Base-by-base conservation (phyloP, 2,888 invertebrate species). In the Busseola fusca region DNA sequence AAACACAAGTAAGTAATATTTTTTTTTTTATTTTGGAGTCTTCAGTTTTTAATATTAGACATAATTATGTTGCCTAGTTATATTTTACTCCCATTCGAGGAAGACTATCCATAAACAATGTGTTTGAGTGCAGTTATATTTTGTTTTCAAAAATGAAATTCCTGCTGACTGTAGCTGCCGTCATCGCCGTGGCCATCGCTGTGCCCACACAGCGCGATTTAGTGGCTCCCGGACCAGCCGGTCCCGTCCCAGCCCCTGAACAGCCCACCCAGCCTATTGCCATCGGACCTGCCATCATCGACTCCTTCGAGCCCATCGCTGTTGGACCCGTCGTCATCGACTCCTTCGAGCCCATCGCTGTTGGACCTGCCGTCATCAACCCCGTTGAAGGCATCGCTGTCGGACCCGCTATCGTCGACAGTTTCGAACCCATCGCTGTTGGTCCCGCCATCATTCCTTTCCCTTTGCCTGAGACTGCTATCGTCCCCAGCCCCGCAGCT, bases 241-340 rank as follows among this genome's bases (percentile, higher is more conserved):
- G 64, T 50, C 75, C 75, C 74, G 60, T 5, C 16, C 50, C 60
- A 1, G 75, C 80, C 18, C 75, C 75, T 25, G 75, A 76, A 34
- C 16, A 79, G 9, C 0, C 62, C 63, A 63, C 62, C 60, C 57
- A n/a, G 25, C 80, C 82, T 50, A 78, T 87, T 68, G 45, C 79
- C 30, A 77, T 86, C n/a, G 86, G 85, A 37, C 86, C 87, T 48
- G 87, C 85, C 14, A 59, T 77, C 62, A 57, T 85, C 12, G 86
- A 85, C 56, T 37, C 67, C n/a, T 84, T 92, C 84, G 92, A 88
- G 76, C 84, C 89, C 77, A 90, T 90, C 83, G 89, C 91, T 54
- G 6, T 87, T 10, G 86, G 80, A 71, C 89, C 88, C 48, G 67
- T 82, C 7, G 65, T 63, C 34, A 59, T 84, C 0, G 59, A 58